Evolutionary conservation across 2,113 vertebrate genomes (phyloP).

Genomic region (Lontra canadensis): DNA sequence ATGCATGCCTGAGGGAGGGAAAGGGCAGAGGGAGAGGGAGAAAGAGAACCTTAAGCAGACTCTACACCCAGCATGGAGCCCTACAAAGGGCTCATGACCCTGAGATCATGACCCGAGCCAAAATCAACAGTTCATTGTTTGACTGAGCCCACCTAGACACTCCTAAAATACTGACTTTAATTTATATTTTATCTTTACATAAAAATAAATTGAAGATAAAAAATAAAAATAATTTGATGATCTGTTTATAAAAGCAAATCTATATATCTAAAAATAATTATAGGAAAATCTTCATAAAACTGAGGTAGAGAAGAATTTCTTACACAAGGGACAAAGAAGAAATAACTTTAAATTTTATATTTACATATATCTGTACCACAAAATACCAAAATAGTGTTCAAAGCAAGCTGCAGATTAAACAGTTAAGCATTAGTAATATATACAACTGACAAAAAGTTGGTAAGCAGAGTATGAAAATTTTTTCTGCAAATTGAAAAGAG

Average conservation of each 20-base stretch:
- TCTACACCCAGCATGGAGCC: background rate
- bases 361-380: background rate
- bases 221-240: background rate
- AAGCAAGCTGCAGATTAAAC: background rate
- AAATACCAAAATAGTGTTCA: background rate
- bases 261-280: background rate
- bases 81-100: background rate
- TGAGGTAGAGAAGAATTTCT: background rate
- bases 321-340: background rate
- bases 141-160: background rate
- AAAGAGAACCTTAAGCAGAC: background rate
- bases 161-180: background rate
- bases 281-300: background rate
- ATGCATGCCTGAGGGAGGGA: too few species aligned
- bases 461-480: background rate
- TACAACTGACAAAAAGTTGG: background rate
- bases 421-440: background rate
- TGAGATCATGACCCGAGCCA: background rate
- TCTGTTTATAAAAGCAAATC: background rate
- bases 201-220: background rate
- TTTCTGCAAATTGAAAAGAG: background rate
- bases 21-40: background rate
- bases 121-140: background rate
- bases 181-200: background rate
- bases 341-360: background rate